phyloP scores from a whole-genome alignment of 1,140 invertebrate genomes.

The Lordiphosa clarofinis region DNA sequence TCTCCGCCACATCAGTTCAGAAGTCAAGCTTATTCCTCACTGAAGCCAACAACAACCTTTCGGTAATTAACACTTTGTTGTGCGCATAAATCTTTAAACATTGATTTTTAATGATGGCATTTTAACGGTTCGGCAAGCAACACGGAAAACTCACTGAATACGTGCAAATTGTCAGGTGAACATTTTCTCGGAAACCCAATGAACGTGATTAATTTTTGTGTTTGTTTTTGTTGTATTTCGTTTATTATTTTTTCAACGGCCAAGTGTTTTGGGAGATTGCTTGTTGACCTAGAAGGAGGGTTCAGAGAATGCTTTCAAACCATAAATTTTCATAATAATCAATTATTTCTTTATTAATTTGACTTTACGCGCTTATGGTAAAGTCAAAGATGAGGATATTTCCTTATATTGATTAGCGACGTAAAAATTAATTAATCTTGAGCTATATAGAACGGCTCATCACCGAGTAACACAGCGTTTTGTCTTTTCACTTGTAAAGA shows the following conservation, averaged over 20 bases:
- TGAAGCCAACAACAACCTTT: background rate
- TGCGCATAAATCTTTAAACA: slow-evolving; percentile 73
- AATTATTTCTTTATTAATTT: no score
- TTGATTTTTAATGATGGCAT: slow-evolving; percentile 74
- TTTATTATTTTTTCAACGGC: background rate
- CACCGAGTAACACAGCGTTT: no score
- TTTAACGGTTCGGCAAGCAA: slow-evolving; percentile 58
- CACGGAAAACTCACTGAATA: slow-evolving; percentile 25
- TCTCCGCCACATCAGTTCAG: no score
- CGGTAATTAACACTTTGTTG: slow-evolving; percentile 74
- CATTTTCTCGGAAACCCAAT: slow-evolving; percentile 1
- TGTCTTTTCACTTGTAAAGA: no score
- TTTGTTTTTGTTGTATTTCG: background rate
- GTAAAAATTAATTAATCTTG: no score
- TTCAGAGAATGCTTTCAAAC: no score
- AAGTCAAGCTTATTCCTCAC: background rate
- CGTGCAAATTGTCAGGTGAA: slow-evolving; percentile 46
- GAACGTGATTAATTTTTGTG: slow-evolving; percentile 43
- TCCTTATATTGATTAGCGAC: no score
- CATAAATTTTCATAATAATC: no score
- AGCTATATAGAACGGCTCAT: no score
- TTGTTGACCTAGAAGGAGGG: background rate
- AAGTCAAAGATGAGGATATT: no score
- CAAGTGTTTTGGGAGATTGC: slow-evolving; percentile 13
- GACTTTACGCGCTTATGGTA: no score